Conservation (phyloP, 2,113 vertebrate species). For the Bambusicola thoracicus region DNA sequence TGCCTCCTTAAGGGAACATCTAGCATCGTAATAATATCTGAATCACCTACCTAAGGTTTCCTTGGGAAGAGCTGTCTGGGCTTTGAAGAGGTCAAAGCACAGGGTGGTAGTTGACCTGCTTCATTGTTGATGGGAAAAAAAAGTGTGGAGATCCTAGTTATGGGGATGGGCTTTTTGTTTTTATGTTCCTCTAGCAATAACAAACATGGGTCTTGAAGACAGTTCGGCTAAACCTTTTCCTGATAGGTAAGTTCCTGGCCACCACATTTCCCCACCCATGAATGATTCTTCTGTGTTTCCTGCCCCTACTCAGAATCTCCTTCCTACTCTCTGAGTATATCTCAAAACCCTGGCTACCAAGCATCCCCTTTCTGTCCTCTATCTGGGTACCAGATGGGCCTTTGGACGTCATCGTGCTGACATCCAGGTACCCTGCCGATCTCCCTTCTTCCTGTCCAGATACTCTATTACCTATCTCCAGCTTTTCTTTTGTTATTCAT, state of each 20-base stretch:
- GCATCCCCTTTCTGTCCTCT: not conserved
- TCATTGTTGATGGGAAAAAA: not conserved
- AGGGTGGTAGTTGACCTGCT: not conserved
- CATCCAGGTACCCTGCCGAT: slow-evolving; percentile 17
- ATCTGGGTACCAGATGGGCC: not conserved
- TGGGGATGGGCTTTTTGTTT: not conserved
- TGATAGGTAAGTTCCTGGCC: not conserved
- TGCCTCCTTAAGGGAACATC: not conserved
- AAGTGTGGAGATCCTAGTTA: not conserved
- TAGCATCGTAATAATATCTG: not conserved
- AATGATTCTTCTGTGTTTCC: not conserved
- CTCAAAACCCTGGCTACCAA: not conserved
- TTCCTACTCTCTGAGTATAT: not conserved
- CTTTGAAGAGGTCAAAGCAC: not conserved
- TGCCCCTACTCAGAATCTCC: not conserved
- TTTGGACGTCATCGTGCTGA: not conserved
- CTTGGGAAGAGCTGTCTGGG: not conserved
- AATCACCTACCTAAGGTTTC: not conserved
- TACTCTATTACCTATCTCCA: not conserved
- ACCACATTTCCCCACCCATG: not conserved
- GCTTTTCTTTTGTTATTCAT: not conserved
- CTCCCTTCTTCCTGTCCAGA: slow-evolving; percentile 6
- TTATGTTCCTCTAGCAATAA: not conserved
- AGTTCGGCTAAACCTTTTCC: not conserved
- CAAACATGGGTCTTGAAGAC: not conserved